A percentile compares a stretch with the other conserved stretches of the same genome.
These are phyloP conservation scores for Bostrychus sinensis DNA, from an alignment of 2,113 vertebrate species.

Conservation along the genomic window DNA sequence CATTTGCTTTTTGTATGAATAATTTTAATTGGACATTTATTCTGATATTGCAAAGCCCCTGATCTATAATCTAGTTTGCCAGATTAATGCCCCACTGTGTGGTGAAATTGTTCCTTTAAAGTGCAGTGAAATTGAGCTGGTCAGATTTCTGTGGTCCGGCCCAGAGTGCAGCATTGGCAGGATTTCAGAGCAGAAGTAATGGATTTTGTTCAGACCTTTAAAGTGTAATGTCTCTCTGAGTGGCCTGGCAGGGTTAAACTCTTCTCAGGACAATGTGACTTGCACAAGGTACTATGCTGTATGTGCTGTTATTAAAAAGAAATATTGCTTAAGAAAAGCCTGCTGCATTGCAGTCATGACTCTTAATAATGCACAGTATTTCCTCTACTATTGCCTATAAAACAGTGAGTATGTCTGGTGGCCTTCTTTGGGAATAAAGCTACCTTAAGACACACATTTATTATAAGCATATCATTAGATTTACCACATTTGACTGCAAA, in stretches of 20 bases:
- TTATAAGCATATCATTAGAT: neutral
- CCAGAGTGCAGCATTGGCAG: conserved; percentile 43
- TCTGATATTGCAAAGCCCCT: neutral
- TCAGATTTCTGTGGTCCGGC: conserved; percentile 28
- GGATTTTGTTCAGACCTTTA: conserved; percentile 50
- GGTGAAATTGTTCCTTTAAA: conserved; percentile 37
- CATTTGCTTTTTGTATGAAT: conserved; percentile 23
- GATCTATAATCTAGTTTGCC: conserved; percentile 34
- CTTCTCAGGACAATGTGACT: conserved; percentile 57
- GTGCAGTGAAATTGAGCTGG: conserved; percentile 27
- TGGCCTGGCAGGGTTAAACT: conserved; percentile 68
- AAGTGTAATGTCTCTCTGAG: conserved; percentile 44
- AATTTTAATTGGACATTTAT: conserved; percentile 16
- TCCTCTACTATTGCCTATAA: conserved; percentile 40
- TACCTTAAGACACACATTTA: neutral
- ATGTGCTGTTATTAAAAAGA: conserved; percentile 74
- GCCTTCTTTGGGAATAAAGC: neutral
- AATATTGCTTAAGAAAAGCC: conserved; percentile 77
- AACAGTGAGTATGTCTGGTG: conserved; percentile 12
- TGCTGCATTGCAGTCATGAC: conserved; percentile 48
- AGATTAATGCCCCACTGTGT: conserved; percentile 28
- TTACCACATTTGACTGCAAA: neutral
- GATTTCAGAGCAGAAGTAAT: conserved; percentile 53
- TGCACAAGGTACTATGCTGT: conserved; percentile 50
- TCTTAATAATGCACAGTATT: conserved; percentile 54